Base-by-base conservation (phyloP, 2,888 invertebrate genomes). In the Megamerina dolium region DNA sequence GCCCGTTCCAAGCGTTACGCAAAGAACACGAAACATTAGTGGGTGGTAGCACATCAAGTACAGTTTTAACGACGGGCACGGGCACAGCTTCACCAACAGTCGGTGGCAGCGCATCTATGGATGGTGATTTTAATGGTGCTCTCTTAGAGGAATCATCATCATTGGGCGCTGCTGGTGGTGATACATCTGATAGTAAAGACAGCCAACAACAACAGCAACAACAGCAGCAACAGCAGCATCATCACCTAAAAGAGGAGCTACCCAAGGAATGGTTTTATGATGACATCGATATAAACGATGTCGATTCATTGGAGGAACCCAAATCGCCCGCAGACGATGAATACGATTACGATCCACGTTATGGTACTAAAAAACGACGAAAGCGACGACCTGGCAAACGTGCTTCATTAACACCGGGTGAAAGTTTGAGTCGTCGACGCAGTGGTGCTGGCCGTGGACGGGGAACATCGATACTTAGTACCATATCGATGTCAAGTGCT, bases 261-360 rank as follows among this genome's bases (percentile, higher is more conserved):
- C 79, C 82, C 54, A 87, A 85, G 75, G 88, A 89, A 57, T 91
- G 90, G 90, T 91, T 84, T 72, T 90, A 88, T 60, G 91, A 91
- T 63, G 90, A 91, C 50, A 77, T 87, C 61, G 89, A 89, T 49
- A 85, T 92, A 73, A 82, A 90, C 46, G 93, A 94, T 65, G 88
- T 90, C 73, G 93, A 92, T 58, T 85, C 85, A 1, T 86, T 88
- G 49, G 93, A 93, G 61, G 92, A 92, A 61, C 90, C 87, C 0
- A 92, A 93, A 63, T 83, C 87, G 29, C 92, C 93, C 59, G 83
- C 87, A 19, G 92, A 93, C 62, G 91, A 92, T 12, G 94, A 94
- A 69, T 87, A 89, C 62, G 94, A 94, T 66, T 94, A 92, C 68
- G 88, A 88, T 64, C 71, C 72, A 43, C 66, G 71, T 12, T 72